phyloP scores from a whole-genome alignment of 2,888 invertebrate species.

The Ceramica pisi region DNA sequence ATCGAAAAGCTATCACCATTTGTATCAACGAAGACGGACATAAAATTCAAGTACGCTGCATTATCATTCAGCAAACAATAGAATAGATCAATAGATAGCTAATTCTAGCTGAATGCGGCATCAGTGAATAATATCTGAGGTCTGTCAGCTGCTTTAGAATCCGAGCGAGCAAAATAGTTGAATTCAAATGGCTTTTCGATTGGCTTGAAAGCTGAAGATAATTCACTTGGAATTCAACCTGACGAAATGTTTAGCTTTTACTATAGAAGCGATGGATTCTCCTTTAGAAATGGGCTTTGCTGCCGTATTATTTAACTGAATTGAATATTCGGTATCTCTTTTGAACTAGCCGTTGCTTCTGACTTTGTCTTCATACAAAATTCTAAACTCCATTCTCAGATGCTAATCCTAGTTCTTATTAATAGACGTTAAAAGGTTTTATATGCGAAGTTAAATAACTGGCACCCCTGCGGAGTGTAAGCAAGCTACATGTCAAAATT shows the following conservation, averaged over 20 bases:
- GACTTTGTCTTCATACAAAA: constrained; percentile 7
- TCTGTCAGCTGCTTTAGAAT: constrained; percentile 46
- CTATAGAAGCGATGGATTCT: constrained; percentile 10
- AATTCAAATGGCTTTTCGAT: constrained; percentile 55
- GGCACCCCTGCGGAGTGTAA: no score
- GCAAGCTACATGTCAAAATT: no score
- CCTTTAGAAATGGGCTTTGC: constrained; percentile 23
- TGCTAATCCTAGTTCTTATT: neutral
- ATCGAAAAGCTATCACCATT: neutral
- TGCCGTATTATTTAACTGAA: constrained; percentile 26
- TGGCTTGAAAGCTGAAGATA: constrained; percentile 50
- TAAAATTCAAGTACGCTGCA: constrained; percentile 18
- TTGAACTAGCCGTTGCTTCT: neutral
- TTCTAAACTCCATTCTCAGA: neutral
- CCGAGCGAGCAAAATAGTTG: constrained; percentile 51
- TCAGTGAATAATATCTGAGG: constrained; percentile 58
- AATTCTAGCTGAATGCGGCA: constrained; percentile 43
- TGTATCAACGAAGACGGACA: neutral
- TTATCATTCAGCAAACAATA: constrained; percentile 16
- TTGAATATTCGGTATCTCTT: constrained; percentile 24
- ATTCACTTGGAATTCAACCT: constrained; percentile 48
- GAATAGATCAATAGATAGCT: constrained; percentile 42
- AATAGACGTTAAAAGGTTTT: no score
- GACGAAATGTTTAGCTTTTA: constrained; percentile 52
- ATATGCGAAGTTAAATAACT: no score